Evolutionary conservation across 2,888 invertebrate species (phyloP).

Genomic region (Lasioglossum leucozonium): DNA sequence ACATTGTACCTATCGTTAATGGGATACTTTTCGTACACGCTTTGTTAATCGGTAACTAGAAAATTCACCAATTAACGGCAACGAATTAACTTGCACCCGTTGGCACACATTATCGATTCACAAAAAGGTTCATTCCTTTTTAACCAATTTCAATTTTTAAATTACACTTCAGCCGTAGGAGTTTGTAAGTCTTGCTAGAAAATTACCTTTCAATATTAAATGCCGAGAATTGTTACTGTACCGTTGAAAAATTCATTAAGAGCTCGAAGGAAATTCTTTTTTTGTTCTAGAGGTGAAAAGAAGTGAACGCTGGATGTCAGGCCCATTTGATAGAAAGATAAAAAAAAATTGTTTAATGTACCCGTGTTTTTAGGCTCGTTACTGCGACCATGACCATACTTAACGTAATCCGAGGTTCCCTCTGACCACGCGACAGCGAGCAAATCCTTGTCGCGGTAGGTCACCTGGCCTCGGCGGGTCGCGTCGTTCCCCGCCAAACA

Average conservation of each 20-base stretch:
- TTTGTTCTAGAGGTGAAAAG: no score
- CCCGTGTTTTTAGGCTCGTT: neutral
- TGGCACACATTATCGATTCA: neutral
- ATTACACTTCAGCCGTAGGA: no score
- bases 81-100: neutral
- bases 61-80: neutral
- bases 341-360: no score
- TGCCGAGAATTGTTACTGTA: no score
- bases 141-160: neutral
- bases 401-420: neutral
- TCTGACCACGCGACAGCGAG: neutral
- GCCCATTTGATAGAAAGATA: no score
- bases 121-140: neutral
- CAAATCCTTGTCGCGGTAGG: neutral
- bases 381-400: no score
- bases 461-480: neutral
- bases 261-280: no score
- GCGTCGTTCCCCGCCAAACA: slow-evolving; percentile 38
- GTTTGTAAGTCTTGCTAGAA: no score
- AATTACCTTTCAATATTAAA: no score
- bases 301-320: no score
- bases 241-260: no score
- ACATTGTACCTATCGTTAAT: neutral
- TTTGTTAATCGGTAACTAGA: neutral
- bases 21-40: neutral